A percentile compares a stretch with the other conserved stretches of the same genome.
Evolutionary conservation across 2,888 invertebrate genomes (phyloP).

Genomic region (Merodon equestris): DNA sequence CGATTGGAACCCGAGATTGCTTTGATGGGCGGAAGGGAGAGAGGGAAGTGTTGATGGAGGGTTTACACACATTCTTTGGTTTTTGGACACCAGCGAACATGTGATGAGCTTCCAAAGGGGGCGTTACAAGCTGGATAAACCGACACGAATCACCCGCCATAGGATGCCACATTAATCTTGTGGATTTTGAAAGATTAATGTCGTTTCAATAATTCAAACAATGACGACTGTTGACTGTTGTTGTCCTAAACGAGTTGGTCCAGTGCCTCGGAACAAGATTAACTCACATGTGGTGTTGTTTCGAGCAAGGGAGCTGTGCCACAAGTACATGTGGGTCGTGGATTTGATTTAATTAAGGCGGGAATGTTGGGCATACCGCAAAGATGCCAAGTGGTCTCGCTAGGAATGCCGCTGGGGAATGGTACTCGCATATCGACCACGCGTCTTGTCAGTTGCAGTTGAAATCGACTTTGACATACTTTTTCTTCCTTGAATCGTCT

Average conservation of each 20-base stretch:
- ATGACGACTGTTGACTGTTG: constrained; percentile 10
- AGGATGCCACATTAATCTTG: constrained; percentile 37
- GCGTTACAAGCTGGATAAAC: constrained; percentile 32
- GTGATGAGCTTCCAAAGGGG: constrained; percentile 38
- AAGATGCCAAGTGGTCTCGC: background rate
- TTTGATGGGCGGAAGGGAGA: background rate
- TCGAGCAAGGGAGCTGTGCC: no score
- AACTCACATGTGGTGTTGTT: constrained; percentile 31
- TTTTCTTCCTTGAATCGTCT: no score
- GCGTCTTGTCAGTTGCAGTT: no score
- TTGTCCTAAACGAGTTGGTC: constrained; percentile 1
- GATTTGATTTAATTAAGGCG: constrained; percentile 6
- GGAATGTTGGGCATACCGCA: constrained; percentile 1
- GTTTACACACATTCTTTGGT: no score
- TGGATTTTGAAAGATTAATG: constrained; percentile 57
- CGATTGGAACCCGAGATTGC: no score
- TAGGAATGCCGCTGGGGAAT: no score
- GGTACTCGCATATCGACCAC: no score
- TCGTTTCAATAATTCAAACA: constrained; percentile 33
- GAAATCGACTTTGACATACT: no score
- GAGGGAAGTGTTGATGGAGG: constrained; percentile 14
- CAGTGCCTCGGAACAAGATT: constrained; percentile 38
- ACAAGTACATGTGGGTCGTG: background rate
- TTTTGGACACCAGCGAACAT: no score
- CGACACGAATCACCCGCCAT: background rate